A percentile compares a stretch with the other conserved stretches of the same genome.
phyloP scores from a whole-genome alignment of 2,113 vertebrate genomes.

The Nettapus auritus region DNA sequence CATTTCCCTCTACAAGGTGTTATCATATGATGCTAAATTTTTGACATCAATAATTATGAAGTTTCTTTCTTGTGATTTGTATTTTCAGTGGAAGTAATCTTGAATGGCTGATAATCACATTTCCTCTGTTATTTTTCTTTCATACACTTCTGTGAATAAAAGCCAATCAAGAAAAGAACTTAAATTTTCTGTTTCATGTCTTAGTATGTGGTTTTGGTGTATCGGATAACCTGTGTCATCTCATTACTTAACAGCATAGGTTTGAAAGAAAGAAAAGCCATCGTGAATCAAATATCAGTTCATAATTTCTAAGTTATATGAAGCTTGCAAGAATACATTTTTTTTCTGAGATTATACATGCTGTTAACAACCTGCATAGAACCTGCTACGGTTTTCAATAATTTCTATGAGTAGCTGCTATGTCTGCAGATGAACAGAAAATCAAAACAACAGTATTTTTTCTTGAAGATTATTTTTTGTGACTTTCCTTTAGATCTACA shows the following conservation, averaged over 20 bases:
- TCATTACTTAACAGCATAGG: neutral
- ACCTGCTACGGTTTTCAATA: neutral
- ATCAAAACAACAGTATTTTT: conserved; percentile 4
- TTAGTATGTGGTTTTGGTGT: conserved; percentile 12
- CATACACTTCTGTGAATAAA: neutral
- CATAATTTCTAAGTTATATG: neutral
- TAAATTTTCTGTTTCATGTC: neutral
- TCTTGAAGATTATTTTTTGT: neutral
- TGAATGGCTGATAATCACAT: neutral
- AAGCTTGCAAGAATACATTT: conserved; percentile 30
- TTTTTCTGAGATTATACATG: conserved; percentile 12
- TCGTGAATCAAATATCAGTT: conserved; percentile 3
- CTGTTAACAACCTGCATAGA: neutral
- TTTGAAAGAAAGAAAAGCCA: conserved; percentile 27
- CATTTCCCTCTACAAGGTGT: neutral
- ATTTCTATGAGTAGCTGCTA: conserved; percentile 7
- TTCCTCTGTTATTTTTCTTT: neutral
- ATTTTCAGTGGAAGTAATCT: neutral
- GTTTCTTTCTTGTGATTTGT: neutral
- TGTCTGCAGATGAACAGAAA: conserved; percentile 50
- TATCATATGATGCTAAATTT: neutral
- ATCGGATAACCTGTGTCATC: neutral
- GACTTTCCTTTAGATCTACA: neutral
- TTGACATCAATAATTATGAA: neutral
- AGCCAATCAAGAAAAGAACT: neutral